Evolutionary conservation across 92 coral and sea anemone species (phyloP).

Genomic region (Phenganax stokvisi): DNA sequence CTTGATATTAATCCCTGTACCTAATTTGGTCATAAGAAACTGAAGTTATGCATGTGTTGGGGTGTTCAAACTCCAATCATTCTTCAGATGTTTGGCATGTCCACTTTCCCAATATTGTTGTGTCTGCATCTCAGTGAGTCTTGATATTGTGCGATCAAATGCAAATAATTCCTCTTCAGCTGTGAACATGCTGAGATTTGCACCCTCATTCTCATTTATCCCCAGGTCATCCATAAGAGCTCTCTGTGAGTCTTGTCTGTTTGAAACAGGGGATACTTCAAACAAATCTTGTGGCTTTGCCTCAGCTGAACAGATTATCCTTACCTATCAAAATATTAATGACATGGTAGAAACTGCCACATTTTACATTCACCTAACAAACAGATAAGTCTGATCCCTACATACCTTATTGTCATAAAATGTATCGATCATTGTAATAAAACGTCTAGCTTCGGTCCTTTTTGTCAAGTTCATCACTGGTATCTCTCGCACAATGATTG

Average conservation of each 20-base stretch:
- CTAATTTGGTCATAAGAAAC: too few species aligned
- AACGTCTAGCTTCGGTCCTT: slow-evolving; percentile 85
- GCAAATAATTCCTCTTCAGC: slow-evolving; percentile 98
- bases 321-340: slow-evolving; percentile 47
- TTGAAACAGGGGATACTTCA: slow-evolving; percentile 73
- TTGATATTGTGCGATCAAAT: slow-evolving; percentile 82
- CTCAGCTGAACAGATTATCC: slow-evolving; percentile 86
- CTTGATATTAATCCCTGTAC: background rate
- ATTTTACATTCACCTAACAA: too few species aligned
- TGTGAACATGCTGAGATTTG: slow-evolving; percentile 81
- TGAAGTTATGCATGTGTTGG: background rate
- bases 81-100: background rate
- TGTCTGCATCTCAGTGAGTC: slow-evolving; percentile 92
- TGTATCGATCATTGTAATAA: slow-evolving; percentile 84
- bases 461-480: slow-evolving; percentile 80
- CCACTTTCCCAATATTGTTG: slow-evolving; percentile 84
- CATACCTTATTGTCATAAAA: slow-evolving; percentile 88
- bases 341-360: background rate
- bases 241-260: slow-evolving; percentile 66
- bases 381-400: background rate
- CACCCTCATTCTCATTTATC: slow-evolving; percentile 64
- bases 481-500: slow-evolving; percentile 68
- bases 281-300: slow-evolving; percentile 69
- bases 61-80: background rate
- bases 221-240: slow-evolving; percentile 79